These are phyloP conservation scores for Pristionchus maxplancki DNA, from an alignment of 2,888 invertebrate species.

Conservation along the genomic window DNA sequence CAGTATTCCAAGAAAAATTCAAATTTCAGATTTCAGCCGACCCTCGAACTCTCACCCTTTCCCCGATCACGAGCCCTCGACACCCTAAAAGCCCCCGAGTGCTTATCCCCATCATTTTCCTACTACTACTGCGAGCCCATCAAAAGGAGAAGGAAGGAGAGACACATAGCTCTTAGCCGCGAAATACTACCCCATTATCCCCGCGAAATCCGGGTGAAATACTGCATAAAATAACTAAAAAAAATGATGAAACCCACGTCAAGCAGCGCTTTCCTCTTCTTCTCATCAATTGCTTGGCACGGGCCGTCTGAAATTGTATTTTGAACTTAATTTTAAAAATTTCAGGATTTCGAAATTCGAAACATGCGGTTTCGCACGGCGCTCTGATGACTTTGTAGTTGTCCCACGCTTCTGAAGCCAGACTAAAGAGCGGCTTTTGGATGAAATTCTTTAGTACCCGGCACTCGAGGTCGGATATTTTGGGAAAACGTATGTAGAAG, in stretches of 20 bases:
- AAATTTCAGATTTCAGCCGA: no score
- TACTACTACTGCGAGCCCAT: background rate
- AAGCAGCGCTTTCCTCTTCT: constrained; percentile 23
- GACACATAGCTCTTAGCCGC: background rate
- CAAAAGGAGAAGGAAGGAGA: background rate
- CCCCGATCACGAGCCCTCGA: background rate
- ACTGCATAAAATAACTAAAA: background rate
- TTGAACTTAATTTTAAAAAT: background rate
- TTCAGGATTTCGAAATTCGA: background rate
- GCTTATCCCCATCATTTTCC: background rate
- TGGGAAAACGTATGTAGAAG: background rate
- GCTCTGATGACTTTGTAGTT: background rate
- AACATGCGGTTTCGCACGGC: background rate
- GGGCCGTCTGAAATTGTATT: constrained; percentile 1
- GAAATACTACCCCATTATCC: background rate
- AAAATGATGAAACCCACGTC: background rate
- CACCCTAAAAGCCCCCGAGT: background rate
- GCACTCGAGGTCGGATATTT: background rate
- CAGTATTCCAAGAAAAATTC: no score
- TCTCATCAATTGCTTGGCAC: constrained; percentile 11
- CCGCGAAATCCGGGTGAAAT: background rate
- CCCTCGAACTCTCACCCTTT: background rate
- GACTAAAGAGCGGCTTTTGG: background rate
- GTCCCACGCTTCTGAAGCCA: background rate
- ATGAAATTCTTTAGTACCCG: background rate